These are phyloP conservation scores for Cerastoderma edule DNA, from an alignment of 2,888 invertebrate genomes.

Conservation along the genomic window DNA sequence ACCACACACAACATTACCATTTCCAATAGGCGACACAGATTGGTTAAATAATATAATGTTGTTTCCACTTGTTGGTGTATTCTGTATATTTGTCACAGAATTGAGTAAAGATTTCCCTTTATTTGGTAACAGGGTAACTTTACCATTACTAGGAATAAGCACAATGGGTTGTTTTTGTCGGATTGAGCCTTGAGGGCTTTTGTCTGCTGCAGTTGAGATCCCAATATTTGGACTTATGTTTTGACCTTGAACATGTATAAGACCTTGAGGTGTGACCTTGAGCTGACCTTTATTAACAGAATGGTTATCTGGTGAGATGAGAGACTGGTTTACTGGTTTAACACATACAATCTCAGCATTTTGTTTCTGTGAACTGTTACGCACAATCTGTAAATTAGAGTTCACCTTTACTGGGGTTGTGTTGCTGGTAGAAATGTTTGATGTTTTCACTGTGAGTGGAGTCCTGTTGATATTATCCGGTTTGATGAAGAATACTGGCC, in stretches of 20 bases:
- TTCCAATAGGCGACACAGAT: constrained; percentile 24
- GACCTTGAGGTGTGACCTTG: constrained; percentile 68
- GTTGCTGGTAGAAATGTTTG: neutral
- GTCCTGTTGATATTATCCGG: constrained; percentile 36
- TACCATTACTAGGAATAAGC: constrained; percentile 50
- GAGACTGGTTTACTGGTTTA: constrained; percentile 21
- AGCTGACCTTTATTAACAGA: constrained; percentile 59
- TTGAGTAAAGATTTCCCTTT: constrained; percentile 51
- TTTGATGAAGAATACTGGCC: constrained; percentile 54
- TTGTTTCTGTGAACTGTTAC: constrained; percentile 20
- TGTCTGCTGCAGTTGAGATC: constrained; percentile 2
- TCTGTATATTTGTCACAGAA: constrained; percentile 32
- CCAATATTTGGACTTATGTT: constrained; percentile 3
- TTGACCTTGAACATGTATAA: constrained; percentile 57
- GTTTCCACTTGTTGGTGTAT: constrained; percentile 40
- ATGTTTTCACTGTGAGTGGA: constrained; percentile 17
- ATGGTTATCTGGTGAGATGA: constrained; percentile 27
- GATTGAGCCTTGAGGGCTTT: neutral
- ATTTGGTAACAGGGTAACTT: constrained; percentile 35
- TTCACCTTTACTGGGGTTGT: constrained; percentile 19
- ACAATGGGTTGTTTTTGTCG: constrained; percentile 48
- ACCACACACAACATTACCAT: constrained; percentile 15
- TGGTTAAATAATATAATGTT: constrained; percentile 42
- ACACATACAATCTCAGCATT: constrained; percentile 34
- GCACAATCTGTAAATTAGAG: constrained; percentile 23